Evolutionary conservation across 2,797 vertebrate species (phyloP), one percentile per base, ranked within the genome.

Genomic region (Pipistrellus pygmaeus): DNA sequence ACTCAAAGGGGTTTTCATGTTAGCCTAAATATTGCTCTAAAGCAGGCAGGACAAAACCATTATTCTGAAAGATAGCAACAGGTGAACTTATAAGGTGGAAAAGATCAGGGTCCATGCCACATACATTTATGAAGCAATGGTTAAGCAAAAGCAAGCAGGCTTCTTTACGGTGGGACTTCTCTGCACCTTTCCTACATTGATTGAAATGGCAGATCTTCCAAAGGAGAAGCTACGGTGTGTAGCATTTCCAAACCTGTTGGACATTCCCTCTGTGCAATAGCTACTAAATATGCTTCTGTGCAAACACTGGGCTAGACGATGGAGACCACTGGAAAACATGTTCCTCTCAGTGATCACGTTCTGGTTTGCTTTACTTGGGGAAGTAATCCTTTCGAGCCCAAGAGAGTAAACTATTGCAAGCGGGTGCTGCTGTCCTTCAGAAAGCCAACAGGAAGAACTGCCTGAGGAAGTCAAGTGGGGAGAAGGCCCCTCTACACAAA

Each of bases 251-350:
- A 69, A 38, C 11, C 27, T 41, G 41, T n/a, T 32, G 80, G 35
- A 75, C n/a, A 0, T 51, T 18, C 14, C 60, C 80, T 80, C 69
- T 76, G 41, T 76, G 7, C 25, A 68, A 21, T 72, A 73, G 1
- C 20, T 66, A 76, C 66, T 69, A 62, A 64, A 75, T 78, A 55
- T 60, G 62, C 23, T 76, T 82, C 44, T 81, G 2, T 82, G n/a
- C 14, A 81, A 77, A 75, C 41, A 88, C 17, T 55, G 55, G 23
- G 15, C 30, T 86, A 69, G 41, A 46, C 9, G 84, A 23, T 55
- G 5, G 48, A 87, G 18, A 93, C 86, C 44, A 35, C 18, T 68
- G 68, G 30, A 88, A 86, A 95, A 44, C 76, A 72, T n/a, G 5
- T 48, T 71, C 0, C 30, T 71, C 8, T 90, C 14, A 38, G 3